phyloP scores from a whole-genome alignment of 2,113 vertebrate genomes.

The Eudyptes chrysolophus region DNA sequence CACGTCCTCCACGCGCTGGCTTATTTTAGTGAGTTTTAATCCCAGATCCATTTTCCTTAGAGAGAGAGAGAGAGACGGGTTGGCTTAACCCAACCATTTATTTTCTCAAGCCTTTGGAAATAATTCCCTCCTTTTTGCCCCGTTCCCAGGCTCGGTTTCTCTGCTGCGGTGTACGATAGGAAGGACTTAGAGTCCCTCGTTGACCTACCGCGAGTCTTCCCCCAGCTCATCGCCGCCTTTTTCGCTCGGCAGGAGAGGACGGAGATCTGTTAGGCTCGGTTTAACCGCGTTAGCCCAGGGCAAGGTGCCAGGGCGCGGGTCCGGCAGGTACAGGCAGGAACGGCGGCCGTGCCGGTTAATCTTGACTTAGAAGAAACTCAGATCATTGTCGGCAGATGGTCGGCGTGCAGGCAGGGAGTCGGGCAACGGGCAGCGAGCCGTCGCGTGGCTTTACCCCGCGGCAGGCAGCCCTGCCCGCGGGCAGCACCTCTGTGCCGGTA shows the following conservation, averaged over 20 bases:
- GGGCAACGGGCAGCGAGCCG: background rate
- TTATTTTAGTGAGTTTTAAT: background rate
- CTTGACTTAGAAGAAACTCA: background rate
- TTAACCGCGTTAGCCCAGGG: background rate
- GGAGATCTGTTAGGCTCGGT: background rate
- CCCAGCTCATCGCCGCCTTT: background rate
- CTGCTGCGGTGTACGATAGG: rapidly evolving
- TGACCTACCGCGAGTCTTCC: background rate
- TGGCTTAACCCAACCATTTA: too few relatives aligned
- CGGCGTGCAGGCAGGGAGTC: background rate
- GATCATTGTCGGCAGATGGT: rapidly evolving
- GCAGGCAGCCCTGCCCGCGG: background rate
- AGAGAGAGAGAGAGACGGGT: rapidly evolving
- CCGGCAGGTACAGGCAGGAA: background rate
- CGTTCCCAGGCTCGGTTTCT: too few relatives aligned
- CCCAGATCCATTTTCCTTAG: rapidly evolving
- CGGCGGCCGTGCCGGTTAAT: background rate
- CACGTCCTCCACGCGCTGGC: rapidly evolving
- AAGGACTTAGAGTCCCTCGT: background rate
- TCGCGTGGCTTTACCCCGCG: background rate
- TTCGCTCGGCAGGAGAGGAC: background rate
- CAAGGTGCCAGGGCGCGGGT: too few relatives aligned
- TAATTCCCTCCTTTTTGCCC: background rate
- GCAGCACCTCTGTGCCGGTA: background rate
- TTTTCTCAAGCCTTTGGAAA: background rate